Base-by-base conservation (phyloP, 92 coral and sea anemone genomes). In the Palythoa caribaeorum region DNA sequence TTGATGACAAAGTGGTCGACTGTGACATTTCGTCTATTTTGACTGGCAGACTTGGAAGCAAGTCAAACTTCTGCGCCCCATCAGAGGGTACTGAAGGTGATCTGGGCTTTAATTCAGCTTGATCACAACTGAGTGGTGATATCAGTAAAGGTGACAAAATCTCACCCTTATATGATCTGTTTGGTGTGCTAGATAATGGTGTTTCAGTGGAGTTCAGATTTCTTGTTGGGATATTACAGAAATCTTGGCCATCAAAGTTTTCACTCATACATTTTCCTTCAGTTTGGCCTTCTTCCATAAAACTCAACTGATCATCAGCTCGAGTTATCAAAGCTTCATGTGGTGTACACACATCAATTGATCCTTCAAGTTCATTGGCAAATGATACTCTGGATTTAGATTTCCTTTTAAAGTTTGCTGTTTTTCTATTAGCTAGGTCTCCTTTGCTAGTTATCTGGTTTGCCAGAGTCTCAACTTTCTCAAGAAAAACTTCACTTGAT, bases 391-490 rank as follows among this genome's bases (percentile, higher is more conserved):
- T 66, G 20, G 73, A 54, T 62, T 81, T 81, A 10, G 62, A 21
- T 66, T 81, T 81, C 73, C 86, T 81, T 36, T 81, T 81, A 47
- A 81, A 81, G 59, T 81, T 81, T 66, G 76, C 14, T 28, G 86
- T 81, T 50, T 36, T 81, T 47, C 76, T 14, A n/a, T 79, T 36
- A 7, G 6, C 60, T 48, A 44, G 59, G 40, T 20, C 48, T 39
- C 39, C 76, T 81, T 81, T 68, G 53, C 83, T 15, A 54, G 66
- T 21, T 20, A 81, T 53, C 48, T 81, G 76, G 76, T 51, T 81
- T 66, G 86, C 86, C 66, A 81, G 28, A n/a, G 57, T 66, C 60
- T 66, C 86, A 21, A 81, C 86, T 52, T 81, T 81, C 38, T 81
- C 86, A 20, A 81, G 86, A 47, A 66, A 81, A 11, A 63, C 40